These are phyloP conservation scores for Meandrina meandrites DNA, from an alignment of 92 coral and sea anemone genomes.

Conservation along the genomic window DNA sequence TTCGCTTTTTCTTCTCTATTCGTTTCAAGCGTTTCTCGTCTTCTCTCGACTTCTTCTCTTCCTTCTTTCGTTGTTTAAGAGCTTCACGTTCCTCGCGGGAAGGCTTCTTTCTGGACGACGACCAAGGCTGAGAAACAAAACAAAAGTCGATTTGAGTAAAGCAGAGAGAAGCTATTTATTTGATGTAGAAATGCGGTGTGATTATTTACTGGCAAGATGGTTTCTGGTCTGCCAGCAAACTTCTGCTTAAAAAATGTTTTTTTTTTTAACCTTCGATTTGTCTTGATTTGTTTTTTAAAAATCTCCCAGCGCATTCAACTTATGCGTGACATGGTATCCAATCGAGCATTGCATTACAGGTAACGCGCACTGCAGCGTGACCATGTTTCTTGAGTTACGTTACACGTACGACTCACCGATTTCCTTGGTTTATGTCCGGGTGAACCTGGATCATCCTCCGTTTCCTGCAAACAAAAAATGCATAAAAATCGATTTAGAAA, in stretches of 20 bases:
- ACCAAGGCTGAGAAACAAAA: slow-evolving; percentile 18
- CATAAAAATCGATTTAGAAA: background rate
- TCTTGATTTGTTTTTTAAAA: background rate
- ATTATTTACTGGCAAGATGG: no score
- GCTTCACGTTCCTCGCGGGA: slow-evolving; percentile 55
- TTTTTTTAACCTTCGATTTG: no score
- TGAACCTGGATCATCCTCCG: slow-evolving; percentile 89
- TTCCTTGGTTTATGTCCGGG: slow-evolving; percentile 69
- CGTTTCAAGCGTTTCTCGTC: slow-evolving; percentile 65
- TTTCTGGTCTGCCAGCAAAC: no score
- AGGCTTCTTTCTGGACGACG: slow-evolving; percentile 49
- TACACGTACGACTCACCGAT: slow-evolving; percentile 41
- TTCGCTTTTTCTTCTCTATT: slow-evolving; percentile 59
- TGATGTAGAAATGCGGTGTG: no score
- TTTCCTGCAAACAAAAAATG: slow-evolving; percentile 68
- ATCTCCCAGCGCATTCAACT: background rate
- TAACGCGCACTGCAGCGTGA: background rate
- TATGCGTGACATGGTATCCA: background rate
- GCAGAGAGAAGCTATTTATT: no score
- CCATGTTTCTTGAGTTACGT: background rate
- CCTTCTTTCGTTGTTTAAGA: slow-evolving; percentile 61
- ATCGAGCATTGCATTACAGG: background rate
- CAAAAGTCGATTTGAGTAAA: background rate
- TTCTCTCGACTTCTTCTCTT: slow-evolving; percentile 62
- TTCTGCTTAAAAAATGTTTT: no score